Percentiles rank a stretch among this genome's conserved stretches.
phyloP scores from a whole-genome alignment of 2,888 invertebrate species.

The Slavum lentiscoides region DNA sequence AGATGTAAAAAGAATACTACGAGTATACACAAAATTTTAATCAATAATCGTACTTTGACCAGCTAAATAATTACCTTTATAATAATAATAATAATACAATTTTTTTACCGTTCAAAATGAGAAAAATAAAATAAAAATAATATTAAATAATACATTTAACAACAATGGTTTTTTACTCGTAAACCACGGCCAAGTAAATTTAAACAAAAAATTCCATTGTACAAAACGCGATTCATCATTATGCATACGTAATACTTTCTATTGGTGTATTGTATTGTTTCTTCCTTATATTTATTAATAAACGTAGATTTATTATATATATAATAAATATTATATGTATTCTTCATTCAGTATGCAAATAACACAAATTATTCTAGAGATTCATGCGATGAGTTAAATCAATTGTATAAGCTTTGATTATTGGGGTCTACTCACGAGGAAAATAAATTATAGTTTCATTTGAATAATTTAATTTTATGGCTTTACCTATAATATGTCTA shows the following conservation, averaged over 20 bases:
- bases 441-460: conserved; percentile 22
- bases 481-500: neutral
- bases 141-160: neutral
- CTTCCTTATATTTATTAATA: neutral
- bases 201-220: neutral
- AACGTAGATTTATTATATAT: neutral
- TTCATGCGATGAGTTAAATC: conserved; percentile 8
- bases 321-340: no score
- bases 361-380: neutral
- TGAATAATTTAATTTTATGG: conserved; percentile 13
- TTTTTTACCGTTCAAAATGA: no score
- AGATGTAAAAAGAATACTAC: neutral
- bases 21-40: neutral
- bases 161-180: neutral
- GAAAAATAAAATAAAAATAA: no score
- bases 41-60: neutral
- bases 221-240: neutral
- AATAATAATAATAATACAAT: no score
- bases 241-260: neutral
- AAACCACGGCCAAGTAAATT: neutral
- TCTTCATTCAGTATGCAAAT: neutral
- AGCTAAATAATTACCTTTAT: neutral
- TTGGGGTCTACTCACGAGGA: conserved; percentile 15
- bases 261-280: neutral
- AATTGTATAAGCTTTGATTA: conserved; percentile 22